Base-by-base conservation (phyloP, 1,140 invertebrate species). In the Bactericera cockerelli region DNA sequence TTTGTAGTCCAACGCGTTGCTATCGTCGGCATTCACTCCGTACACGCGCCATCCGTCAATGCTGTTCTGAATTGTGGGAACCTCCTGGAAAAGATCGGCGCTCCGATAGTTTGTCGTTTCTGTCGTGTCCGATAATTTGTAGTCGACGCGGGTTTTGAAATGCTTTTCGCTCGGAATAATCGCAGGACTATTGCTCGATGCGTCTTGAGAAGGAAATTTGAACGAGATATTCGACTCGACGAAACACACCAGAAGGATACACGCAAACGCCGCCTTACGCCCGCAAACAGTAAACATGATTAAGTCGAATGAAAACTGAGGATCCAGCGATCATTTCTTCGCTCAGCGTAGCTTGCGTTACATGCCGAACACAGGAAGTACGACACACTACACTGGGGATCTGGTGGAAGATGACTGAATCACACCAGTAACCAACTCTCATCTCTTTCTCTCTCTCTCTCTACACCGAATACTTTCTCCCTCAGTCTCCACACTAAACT, bases 391-490 rank as follows among this genome's bases (percentile, higher is more conserved):
- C 49, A 25, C 24, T 54, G 24, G 19, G 19, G 4, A 21, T 4
- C 4, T 25, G n/a, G 19, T 25, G 14, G 24, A 13, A 54, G 19
- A 21, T 21, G 19, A 54, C 24, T 54, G 19, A 54, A 21, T 54
- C 49, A 4, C 11, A 14, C 11, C 19, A 6, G 49, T 8, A 21
- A 6, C 28, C 4, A 31, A 13, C 28, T 31, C 28, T 31, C 28
- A 31, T 31, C 28, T 31, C 28, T 31, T 31, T 4, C n/a, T n/a
- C n/a, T n/a, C n/a, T n/a, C n/a, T n/a, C n/a, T n/a, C n/a, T n/a
- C n/a, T n/a, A n/a, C n/a, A n/a, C 14, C 24, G 55, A 24, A 24
- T 56, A 56, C 55, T 56, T 56, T 56, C 55, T 26, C 55, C 26
- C 55, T 26, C 14, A 13, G 6, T 49, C 19, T 16, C 42, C 42